phyloP scores from a whole-genome alignment of 1,140 invertebrate genomes.

The Dufourea novaeangliae region DNA sequence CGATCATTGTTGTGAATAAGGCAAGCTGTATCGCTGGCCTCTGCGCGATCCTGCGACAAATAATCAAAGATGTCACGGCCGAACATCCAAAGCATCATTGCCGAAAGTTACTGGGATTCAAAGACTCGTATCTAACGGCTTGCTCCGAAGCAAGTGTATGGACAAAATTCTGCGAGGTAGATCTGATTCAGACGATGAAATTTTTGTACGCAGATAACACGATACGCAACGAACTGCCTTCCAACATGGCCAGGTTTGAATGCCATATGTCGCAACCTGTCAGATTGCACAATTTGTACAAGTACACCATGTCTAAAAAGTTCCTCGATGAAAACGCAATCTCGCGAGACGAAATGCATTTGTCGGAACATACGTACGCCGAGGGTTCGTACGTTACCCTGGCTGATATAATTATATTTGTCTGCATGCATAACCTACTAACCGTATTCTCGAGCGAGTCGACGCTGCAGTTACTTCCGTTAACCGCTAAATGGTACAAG shows the following conservation, averaged over 20 bases:
- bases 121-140: slow-evolving; percentile 88
- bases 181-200: slow-evolving; percentile 85
- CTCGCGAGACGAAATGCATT: slow-evolving; percentile 34
- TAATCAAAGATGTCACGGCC: slow-evolving; percentile 80
- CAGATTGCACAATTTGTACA: slow-evolving; percentile 93
- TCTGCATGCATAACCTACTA: slow-evolving; percentile 87
- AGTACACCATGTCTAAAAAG: slow-evolving; percentile 84
- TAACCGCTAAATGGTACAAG: slow-evolving; percentile 86
- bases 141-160: slow-evolving; percentile 93
- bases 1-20: slow-evolving; percentile 82
- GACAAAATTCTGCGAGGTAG: slow-evolving; percentile 96
- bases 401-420: slow-evolving; percentile 91
- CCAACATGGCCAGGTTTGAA: slow-evolving; percentile 89
- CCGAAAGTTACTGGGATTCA: slow-evolving; percentile 87
- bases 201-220: slow-evolving; percentile 43
- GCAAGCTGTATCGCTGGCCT: slow-evolving; percentile 86
- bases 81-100: slow-evolving; percentile 73
- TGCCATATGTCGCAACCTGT: slow-evolving; percentile 92
- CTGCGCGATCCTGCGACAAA: slow-evolving; percentile 86
- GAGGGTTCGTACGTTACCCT: slow-evolving; percentile 92
- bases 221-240: slow-evolving; percentile 80
- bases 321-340: slow-evolving; percentile 63
- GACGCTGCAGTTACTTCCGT: slow-evolving; percentile 84
- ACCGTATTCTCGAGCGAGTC: slow-evolving; percentile 78
- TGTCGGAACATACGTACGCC: slow-evolving; percentile 87